Evolutionary conservation across 2,113 vertebrate species (phyloP).

Genomic region (Crotalus viridis): DNA sequence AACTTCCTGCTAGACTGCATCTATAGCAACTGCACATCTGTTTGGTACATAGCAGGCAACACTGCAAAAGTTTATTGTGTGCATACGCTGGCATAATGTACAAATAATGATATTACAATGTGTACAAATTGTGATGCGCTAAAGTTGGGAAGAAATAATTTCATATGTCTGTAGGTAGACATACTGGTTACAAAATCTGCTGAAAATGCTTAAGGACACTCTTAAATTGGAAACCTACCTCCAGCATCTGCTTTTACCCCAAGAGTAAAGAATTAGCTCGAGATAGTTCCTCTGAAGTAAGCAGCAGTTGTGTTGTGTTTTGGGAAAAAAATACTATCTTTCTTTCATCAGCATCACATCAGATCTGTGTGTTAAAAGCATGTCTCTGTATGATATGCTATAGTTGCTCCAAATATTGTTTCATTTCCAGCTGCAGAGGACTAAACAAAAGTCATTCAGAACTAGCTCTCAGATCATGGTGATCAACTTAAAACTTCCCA

Average conservation of each 20-base stretch:
- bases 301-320: not conserved
- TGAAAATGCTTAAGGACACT: not conserved
- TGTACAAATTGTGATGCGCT: not conserved
- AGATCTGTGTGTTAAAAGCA: not conserved
- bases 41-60: not conserved
- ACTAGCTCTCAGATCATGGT: constrained; percentile 77
- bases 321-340: not conserved
- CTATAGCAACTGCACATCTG: not conserved
- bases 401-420: not conserved
- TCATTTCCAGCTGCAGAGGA: not conserved
- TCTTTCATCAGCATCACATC: not conserved
- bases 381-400: not conserved
- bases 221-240: not conserved
- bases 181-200: not conserved
- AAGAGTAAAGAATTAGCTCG: not conserved
- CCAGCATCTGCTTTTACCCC: not conserved
- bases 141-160: not conserved
- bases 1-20: not conserved
- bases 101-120: not conserved
- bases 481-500: constrained; percentile 85
- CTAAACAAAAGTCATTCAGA: not conserved
- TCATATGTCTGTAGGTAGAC: not conserved
- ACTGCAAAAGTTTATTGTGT: not conserved
- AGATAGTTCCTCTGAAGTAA: not conserved
- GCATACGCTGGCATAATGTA: not conserved